Evolutionary conservation across 2,797 vertebrate genomes (phyloP).

Genomic region (Geotria australis): DNA sequence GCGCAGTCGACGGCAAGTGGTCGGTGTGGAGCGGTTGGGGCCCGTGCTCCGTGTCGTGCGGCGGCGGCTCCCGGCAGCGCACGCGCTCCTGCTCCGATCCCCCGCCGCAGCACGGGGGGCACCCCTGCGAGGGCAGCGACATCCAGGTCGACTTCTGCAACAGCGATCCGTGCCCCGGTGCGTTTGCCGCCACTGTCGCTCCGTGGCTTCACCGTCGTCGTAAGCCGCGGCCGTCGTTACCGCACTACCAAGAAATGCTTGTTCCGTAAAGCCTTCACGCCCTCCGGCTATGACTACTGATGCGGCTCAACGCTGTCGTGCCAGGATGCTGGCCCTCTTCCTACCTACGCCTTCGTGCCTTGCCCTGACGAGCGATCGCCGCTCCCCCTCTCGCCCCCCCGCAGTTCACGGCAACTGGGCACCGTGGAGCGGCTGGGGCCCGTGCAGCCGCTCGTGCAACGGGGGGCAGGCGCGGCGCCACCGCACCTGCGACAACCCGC

Average conservation of each 20-base stretch:
- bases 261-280: too few species aligned
- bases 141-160: slow-evolving; percentile 68
- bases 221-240: too few species aligned
- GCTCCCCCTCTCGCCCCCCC: not conserved
- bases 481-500: slow-evolving; percentile 57
- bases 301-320: too few species aligned
- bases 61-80: slow-evolving; percentile 51
- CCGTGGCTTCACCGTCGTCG: not conserved
- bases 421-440: slow-evolving; percentile 58
- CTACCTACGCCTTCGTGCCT: too few species aligned
- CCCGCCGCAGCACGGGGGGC: slow-evolving; percentile 35
- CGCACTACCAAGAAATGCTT: too few species aligned
- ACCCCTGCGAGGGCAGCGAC: slow-evolving; percentile 47
- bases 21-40: slow-evolving; percentile 54
- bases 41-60: slow-evolving; percentile 54
- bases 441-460: slow-evolving; percentile 48
- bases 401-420: slow-evolving; percentile 67
- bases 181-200: slow-evolving; percentile 9
- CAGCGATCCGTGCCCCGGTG: slow-evolving; percentile 59
- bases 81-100: slow-evolving; percentile 48
- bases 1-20: slow-evolving; percentile 74
- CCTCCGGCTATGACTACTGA: too few species aligned
- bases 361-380: too few species aligned
- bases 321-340: too few species aligned
- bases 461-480: slow-evolving; percentile 56